phyloP scores from a whole-genome alignment of 2,797 vertebrate species.

The Tragelaphus eurycerus region DNA sequence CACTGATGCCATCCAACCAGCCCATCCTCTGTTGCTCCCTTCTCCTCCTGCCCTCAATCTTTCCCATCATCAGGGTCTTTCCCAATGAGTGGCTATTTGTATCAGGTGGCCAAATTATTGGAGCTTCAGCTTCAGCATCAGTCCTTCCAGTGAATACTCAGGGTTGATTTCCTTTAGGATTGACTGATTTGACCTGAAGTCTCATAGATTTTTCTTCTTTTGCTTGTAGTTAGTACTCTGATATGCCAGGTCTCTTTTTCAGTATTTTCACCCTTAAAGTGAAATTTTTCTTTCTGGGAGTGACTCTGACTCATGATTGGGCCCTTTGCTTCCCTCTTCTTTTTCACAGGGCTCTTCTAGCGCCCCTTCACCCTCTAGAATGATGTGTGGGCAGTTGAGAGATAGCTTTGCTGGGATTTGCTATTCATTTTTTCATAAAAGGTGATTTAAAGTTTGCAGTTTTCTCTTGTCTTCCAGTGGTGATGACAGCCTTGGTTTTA shows the following conservation, averaged over 20 bases:
- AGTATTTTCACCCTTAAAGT: neutral
- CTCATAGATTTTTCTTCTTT: neutral
- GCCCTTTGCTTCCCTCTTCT: neutral
- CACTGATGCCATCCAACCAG: neutral
- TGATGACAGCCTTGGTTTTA: neutral
- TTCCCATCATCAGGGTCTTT: neutral
- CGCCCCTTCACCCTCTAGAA: neutral
- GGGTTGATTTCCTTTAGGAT: neutral
- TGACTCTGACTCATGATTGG: neutral
- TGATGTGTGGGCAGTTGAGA: neutral
- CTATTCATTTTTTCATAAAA: neutral
- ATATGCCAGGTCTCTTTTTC: neutral
- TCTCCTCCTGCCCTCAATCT: neutral
- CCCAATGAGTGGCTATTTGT: neutral
- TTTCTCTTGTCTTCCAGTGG: neutral
- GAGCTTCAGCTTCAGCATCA: neutral
- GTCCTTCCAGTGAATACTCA: neutral
- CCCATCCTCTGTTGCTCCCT: neutral
- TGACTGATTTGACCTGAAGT: neutral
- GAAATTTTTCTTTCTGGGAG: neutral
- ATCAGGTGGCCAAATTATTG: neutral
- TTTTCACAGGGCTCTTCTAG: neutral
- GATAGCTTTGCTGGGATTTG: neutral
- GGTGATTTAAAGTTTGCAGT: neutral
- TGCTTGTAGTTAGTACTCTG: neutral